These are phyloP conservation scores for Nettapus auritus DNA, from an alignment of 2,113 vertebrate species.

Conservation along the genomic window DNA sequence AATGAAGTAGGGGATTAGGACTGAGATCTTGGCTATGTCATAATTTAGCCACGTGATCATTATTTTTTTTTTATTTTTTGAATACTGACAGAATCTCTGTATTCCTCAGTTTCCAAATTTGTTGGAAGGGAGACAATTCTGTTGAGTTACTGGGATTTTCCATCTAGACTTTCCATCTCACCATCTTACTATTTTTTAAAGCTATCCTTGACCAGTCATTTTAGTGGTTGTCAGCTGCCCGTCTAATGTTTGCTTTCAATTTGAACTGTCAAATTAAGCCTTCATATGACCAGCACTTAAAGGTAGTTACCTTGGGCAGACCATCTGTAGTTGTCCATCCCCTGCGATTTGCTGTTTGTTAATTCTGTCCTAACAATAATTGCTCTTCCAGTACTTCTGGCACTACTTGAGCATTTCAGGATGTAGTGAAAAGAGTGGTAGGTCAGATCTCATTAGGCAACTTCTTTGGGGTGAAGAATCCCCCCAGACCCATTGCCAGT, in stretches of 20 bases:
- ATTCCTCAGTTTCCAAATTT: neutral
- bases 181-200: neutral
- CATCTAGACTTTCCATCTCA: rapidly evolving
- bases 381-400: neutral
- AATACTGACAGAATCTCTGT: neutral
- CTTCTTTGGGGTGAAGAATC: neutral
- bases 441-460: neutral
- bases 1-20: rapidly evolving
- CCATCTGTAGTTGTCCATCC: neutral
- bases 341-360: neutral
- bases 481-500: neutral
- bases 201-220: neutral
- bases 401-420: neutral
- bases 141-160: neutral
- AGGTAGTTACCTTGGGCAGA: neutral
- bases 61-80: neutral
- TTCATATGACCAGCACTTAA: neutral
- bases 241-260: neutral
- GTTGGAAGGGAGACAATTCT: neutral
- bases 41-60: neutral
- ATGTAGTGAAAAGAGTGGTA: neutral
- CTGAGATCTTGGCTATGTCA: neutral
- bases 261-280: neutral
- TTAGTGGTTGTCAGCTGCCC: neutral
- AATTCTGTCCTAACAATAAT: neutral